A percentile compares a stretch with the other conserved stretches of the same genome.
phyloP scores from a whole-genome alignment of 2,888 invertebrate species.

The Clistopyga incitator region DNA sequence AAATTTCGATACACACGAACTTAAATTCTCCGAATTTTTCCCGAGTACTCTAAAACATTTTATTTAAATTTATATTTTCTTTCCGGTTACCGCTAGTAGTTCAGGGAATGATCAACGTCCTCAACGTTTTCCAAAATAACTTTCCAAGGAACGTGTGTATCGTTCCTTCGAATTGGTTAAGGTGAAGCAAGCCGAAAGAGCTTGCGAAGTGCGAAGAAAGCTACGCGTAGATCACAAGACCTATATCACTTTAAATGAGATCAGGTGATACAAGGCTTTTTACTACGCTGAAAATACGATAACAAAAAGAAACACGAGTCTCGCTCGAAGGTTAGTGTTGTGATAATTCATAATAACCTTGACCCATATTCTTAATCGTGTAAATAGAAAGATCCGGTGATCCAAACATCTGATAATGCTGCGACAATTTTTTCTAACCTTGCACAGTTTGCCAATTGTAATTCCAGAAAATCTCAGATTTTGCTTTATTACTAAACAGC shows the following conservation, averaged over 20 bases:
- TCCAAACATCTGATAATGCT: neutral
- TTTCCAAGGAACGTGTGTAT: neutral
- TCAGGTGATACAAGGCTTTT: conserved; percentile 3
- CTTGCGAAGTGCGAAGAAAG: neutral
- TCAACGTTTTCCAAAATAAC: neutral
- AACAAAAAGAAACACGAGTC: conserved; percentile 3
- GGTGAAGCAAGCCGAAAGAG: neutral
- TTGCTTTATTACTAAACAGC: too few relatives aligned
- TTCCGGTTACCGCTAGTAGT: neutral
- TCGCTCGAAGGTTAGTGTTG: neutral
- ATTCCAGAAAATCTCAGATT: neutral
- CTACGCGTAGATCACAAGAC: neutral
- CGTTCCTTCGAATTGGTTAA: neutral
- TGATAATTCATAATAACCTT: conserved; percentile 9
- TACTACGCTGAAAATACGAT: conserved; percentile 3
- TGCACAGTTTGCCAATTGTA: neutral
- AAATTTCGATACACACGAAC: too few relatives aligned
- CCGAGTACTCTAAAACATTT: neutral
- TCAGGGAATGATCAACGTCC: neutral
- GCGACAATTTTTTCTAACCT: conserved; percentile 5
- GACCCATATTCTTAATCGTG: neutral
- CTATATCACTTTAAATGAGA: neutral
- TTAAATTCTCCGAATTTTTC: too few relatives aligned
- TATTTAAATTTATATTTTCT: neutral
- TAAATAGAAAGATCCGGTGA: conserved; percentile 12